Evolutionary conservation across 1,140 invertebrate species (phyloP).

Genomic region (Zaprionus camerounensis): DNA sequence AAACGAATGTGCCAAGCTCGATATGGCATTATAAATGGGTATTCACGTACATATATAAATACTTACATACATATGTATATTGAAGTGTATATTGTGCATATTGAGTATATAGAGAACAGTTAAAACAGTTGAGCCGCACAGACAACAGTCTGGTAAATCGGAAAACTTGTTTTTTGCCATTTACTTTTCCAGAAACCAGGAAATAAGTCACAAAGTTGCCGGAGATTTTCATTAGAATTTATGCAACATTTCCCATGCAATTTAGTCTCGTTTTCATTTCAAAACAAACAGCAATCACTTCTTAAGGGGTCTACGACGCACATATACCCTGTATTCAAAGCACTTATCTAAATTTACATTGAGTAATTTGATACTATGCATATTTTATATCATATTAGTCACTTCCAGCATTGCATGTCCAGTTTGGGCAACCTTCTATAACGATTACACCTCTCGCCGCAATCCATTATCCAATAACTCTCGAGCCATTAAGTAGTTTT

Average conservation of each 20-base stretch:
- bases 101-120: conserved; percentile 21
- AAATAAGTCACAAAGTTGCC: conserved; percentile 21
- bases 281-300: neutral
- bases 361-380: neutral
- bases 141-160: conserved; percentile 18
- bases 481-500: neutral
- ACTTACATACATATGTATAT: neutral
- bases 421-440: neutral
- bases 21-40: conserved; percentile 1
- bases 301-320: neutral
- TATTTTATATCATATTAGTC: neutral
- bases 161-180: conserved; percentile 41
- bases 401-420: neutral
- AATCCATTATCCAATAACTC: neutral
- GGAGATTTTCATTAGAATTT: conserved; percentile 40
- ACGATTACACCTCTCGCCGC: neutral
- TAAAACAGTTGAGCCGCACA: conserved; percentile 16
- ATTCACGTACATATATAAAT: neutral
- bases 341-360: neutral
- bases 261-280: conserved; percentile 32
- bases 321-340: conserved; percentile 2
- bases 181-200: conserved; percentile 26
- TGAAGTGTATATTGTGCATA: neutral
- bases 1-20: conserved; percentile 8
- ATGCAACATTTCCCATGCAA: conserved; percentile 34